Evolutionary conservation across 2,888 invertebrate species (phyloP), one percentile per base, ranked within the genome.

Genomic region (Erannis defoliaria): DNA sequence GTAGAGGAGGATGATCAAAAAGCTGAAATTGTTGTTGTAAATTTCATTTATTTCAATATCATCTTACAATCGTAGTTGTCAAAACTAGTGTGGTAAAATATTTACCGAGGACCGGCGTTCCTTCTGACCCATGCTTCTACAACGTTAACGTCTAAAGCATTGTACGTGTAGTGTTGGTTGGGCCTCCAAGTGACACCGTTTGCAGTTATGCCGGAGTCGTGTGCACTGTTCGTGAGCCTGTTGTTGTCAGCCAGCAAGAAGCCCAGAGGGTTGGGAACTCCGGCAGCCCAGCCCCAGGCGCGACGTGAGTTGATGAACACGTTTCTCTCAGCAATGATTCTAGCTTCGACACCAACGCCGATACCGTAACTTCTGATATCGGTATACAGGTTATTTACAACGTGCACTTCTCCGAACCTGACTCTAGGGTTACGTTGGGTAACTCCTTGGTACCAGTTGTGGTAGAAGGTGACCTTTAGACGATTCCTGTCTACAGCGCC

Each of bases 361-460:
- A 59, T 48, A 23, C 55, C 59, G 53, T 59, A 64, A 18, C 21
- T 38, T 5, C 18, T 29, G 14, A 64, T 38, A n/a, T 60, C 54
- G 2, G 64, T 64, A 35, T 54, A 64, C 53, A 64, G 37, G 54
- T 64, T 64, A 29, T 64, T 64, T 0, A 60, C 38, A 1, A 64
- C 33, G 12, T 60, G 64, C 37, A 60, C 64, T n/a, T 54, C 53
- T 1, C 64, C 64, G 14, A 48, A 64, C 26, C 64, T 48, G 21
- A 64, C 60, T 23, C 23, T 48, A 8, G 64, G 60, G 31, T 64
- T 54, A 8, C 64, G 56, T 37, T 60, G 60, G 14, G 8, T 50
- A 16, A 40, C 45, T 3, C 62, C 62, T 16, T 48, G 59, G 50
- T 38, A 67, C 67, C 65, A 67, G 53, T 67, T 67, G 5, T 37